Percentiles rank a stretch among this genome's conserved stretches.
phyloP scores from a whole-genome alignment of 2,888 invertebrate genomes.

The Pristionchus exspectatus region DNA sequence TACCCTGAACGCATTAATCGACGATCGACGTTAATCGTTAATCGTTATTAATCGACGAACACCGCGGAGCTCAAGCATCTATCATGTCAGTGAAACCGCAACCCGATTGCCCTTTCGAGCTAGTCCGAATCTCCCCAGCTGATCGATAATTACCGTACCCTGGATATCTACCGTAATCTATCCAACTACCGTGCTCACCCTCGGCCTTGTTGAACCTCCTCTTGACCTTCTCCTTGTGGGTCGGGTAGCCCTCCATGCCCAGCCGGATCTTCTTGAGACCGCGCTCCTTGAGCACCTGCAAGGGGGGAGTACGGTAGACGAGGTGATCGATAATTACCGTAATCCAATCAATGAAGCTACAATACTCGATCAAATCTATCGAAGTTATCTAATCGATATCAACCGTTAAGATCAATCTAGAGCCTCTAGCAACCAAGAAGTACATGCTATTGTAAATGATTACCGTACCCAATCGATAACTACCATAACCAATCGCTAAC shows the following conservation, averaged over 20 bases:
- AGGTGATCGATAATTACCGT: background rate
- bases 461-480: background rate
- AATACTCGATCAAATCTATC: background rate
- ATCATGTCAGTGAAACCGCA: too few relatives aligned
- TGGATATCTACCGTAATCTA: background rate
- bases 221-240: slow-evolving; percentile 98
- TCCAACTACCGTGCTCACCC: slow-evolving; percentile 67
- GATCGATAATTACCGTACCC: background rate
- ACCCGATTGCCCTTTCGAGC: too few relatives aligned
- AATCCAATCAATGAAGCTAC: too few relatives aligned
- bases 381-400: background rate
- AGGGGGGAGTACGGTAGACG: slow-evolving; percentile 57
- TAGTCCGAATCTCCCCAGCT: background rate
- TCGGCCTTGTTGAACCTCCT: slow-evolving; percentile 95
- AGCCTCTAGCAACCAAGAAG: too few relatives aligned
- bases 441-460: background rate
- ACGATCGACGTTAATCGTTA: too few relatives aligned
- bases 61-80: too few relatives aligned
- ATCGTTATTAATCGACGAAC: too few relatives aligned
- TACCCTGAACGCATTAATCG: too few relatives aligned
- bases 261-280: slow-evolving; percentile 98
- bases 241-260: slow-evolving; percentile 98
- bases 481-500: too few relatives aligned
- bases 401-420: too few relatives aligned
- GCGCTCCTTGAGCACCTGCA: slow-evolving; percentile 92